phyloP scores from a whole-genome alignment of 1,140 invertebrate species.

The Chironomus tepperi region DNA sequence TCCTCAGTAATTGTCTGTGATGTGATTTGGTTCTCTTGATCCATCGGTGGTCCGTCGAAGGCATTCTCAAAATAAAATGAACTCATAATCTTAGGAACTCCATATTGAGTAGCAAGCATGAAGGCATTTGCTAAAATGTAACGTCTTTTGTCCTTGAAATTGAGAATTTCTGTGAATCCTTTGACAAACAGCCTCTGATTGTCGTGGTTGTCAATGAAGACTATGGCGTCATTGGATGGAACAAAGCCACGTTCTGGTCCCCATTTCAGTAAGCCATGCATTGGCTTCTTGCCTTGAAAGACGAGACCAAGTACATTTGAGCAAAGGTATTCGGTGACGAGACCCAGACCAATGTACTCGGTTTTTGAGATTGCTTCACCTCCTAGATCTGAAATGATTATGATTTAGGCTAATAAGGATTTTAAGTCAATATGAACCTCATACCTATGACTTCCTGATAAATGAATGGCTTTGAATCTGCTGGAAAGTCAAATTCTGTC shows the following conservation, averaged over 20 bases:
- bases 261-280: constrained; percentile 40
- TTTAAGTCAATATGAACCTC: too few relatives aligned
- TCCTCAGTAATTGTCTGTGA: constrained; percentile 32
- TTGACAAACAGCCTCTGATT: constrained; percentile 50
- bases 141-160: constrained; percentile 46
- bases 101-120: constrained; percentile 69
- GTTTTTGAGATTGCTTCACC: constrained; percentile 47
- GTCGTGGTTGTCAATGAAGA: constrained; percentile 57
- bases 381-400: constrained; percentile 52
- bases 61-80: constrained; percentile 46
- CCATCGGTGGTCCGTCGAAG: constrained; percentile 48
- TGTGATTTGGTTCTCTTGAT: constrained; percentile 32
- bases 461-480: constrained; percentile 52
- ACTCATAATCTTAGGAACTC: constrained; percentile 60
- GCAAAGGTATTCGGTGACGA: constrained; percentile 67
- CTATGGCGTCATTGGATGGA: constrained; percentile 44
- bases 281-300: constrained; percentile 32
- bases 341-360: constrained; percentile 56
- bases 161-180: constrained; percentile 44
- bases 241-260: constrained; percentile 50
- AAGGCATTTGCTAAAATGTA: constrained; percentile 67
- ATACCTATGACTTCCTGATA: constrained; percentile 70
- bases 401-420: too few relatives aligned
- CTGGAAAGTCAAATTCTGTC: constrained; percentile 48
- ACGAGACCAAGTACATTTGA: constrained; percentile 44